A percentile compares a stretch with the other conserved stretches of the same genome.
phyloP scores from a whole-genome alignment of 2,113 vertebrate genomes.

The Seriola dumerili region DNA sequence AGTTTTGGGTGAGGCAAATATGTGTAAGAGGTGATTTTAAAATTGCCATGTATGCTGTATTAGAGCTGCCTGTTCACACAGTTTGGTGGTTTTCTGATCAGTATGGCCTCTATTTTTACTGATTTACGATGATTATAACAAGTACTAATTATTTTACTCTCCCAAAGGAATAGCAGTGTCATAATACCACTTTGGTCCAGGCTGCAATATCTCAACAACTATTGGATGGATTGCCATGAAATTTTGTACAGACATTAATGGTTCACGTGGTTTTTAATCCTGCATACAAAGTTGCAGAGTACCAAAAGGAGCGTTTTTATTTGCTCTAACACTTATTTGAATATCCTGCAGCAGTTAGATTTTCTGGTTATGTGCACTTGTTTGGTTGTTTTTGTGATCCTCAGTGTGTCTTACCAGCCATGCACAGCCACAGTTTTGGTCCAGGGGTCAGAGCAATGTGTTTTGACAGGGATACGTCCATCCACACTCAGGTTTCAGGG shows the following conservation, averaged over 20 bases:
- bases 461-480: constrained; percentile 39
- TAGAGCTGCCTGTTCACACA: neutral
- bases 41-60: neutral
- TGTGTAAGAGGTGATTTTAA: neutral
- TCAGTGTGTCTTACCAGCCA: neutral
- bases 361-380: neutral
- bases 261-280: neutral
- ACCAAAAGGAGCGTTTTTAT: neutral
- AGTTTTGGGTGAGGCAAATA: neutral
- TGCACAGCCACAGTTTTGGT: neutral
- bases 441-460: constrained; percentile 3
- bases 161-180: no score
- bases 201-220: no score
- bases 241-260: no score
- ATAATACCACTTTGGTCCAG: no score
- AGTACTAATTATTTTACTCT: neutral
- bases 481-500: constrained; percentile 37
- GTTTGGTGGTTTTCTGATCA: neutral
- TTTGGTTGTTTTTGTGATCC: neutral
- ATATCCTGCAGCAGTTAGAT: neutral
- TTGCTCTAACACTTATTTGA: neutral
- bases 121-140: neutral
- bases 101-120: neutral
- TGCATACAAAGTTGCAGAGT: neutral
- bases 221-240: no score